Evolutionary conservation across 2,888 invertebrate species (phyloP), one percentile per base, ranked within the genome.

Genomic region (Himalopsyche kuldschensis): DNA sequence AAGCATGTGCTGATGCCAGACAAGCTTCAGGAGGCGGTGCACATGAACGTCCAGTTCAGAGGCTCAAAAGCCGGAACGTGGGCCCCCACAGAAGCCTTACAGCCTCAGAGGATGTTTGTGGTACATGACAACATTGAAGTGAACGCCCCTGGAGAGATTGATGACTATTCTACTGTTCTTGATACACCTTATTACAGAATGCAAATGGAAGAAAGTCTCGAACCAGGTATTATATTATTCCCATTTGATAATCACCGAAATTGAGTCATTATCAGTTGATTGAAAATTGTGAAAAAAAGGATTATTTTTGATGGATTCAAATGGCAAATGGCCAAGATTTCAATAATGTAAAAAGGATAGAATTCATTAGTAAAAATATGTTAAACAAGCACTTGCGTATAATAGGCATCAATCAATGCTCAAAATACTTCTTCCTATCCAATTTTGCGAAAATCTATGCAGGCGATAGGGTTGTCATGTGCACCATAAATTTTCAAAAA

Each of bases 41-140:
- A 94, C 82, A 92, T 92, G 83, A 93, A 94, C 86, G 90, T 96
- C 0, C 90, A 89, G 69, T 90, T 96, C 1, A 90, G 89, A 69
- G 32, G 27, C 17, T 11, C 46, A n/a, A 32, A 31, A 3, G 30
- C 11, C 32, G 69, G 88, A 87, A 47, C 87, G 87, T 0, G 75
- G 86, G 17, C 86, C 87, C 24, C 87, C 86, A 84, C 89, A 0
- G 94, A 95, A 88, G 92, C 94, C 0, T 88, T 96, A 24, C 92
- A 93, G 55, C 91, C 94, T 0, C 93, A 94, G 63, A 91, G 95
- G 69, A 92, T 95, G 78, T 95, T 93, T 87, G 92, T 95, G 35
- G 92, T 95, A 10, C 94, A 95, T 87, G 95, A 96, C 87, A 95
- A 95, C 84, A 93, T 96, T 46, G 95, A 95, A 87, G 94, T 96